phyloP scores from a whole-genome alignment of 2,888 invertebrate species.

The Ophion obscuratus region DNA sequence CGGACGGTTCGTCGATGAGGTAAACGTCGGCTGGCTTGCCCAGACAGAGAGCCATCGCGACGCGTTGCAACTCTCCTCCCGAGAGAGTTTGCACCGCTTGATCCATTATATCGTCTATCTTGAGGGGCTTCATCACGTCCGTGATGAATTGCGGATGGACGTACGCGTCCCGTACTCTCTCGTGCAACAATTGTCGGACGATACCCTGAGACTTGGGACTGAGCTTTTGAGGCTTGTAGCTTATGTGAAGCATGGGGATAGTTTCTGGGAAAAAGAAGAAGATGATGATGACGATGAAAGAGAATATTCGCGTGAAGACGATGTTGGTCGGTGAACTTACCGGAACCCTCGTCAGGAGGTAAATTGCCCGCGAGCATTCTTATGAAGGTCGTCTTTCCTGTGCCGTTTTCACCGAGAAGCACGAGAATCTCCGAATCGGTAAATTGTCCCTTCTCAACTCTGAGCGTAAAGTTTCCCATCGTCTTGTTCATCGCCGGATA shows the following conservation, averaged over 20 bases:
- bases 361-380: slow-evolving; percentile 98
- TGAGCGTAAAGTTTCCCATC: slow-evolving; percentile 91
- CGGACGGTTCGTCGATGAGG: slow-evolving; percentile 99
- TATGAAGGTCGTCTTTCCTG: slow-evolving; percentile 99
- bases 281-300: not conserved
- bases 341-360: slow-evolving; percentile 93
- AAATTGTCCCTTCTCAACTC: slow-evolving; percentile 95
- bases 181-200: slow-evolving; percentile 96
- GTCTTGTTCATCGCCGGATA: slow-evolving; percentile 97
- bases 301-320: not conserved
- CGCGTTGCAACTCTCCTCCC: slow-evolving; percentile 99
- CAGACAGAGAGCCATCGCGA: slow-evolving; percentile 97
- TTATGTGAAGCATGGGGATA: slow-evolving; percentile 96
- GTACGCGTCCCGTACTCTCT: slow-evolving; percentile 98
- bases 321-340: slow-evolving; percentile 79
- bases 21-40: slow-evolving; percentile 99
- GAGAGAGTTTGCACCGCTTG: slow-evolving; percentile 99
- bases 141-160: slow-evolving; percentile 99
- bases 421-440: slow-evolving; percentile 99
- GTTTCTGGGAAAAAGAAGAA: slow-evolving; percentile 84
- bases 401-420: slow-evolving; percentile 98
- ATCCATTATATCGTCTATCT: slow-evolving; percentile 98
- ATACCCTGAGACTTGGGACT: slow-evolving; percentile 98
- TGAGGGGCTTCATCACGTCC: slow-evolving; percentile 99
- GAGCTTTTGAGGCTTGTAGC: slow-evolving; percentile 99